Evolutionary conservation across 2,113 vertebrate genomes (phyloP), one percentile per base, ranked within the genome.

Genomic region (Prionailurus viverrinus): DNA sequence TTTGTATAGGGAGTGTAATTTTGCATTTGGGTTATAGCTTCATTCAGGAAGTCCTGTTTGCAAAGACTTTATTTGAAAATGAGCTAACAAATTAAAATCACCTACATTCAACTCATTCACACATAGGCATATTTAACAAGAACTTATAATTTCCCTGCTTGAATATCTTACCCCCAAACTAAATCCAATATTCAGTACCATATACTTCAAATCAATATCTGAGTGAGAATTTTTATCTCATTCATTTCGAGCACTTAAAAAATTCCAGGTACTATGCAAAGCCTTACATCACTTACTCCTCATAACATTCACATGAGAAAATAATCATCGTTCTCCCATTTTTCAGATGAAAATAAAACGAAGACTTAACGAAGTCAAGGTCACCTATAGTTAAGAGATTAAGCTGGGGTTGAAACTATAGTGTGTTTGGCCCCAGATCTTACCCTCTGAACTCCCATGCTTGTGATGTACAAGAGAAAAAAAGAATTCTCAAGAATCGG

Each of bases 1-100:
- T 69, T 96, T 71, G 7, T 45, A 48, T 51, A 25, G 53, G 21
- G 71, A 36, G 16, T 41, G 3, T 29, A 68, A 21, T 29, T 92
- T 95, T 94, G 69, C 78, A 79, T n/a, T 68, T 76, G 8, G 23
- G 19, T 12, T 88, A 23, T 91, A 65, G 29, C 80, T 91, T 95
- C 68, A 84, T 78, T 76, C 36, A 69, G 1, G 74, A 83, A 93
- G 51, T 74, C 48, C 4, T 87, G 25, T 79, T 91, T 93, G 11
- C 41, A 66, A 81, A 81, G 27, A 41, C 27, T 95, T 81, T 85
- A 80, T 82, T 80, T 55, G 27, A 89, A 88, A 97, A 91, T 71
- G 51, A 81, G 29, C 63, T 63, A 88, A 93, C 45, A 91, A 53
- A 18, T 68, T 86, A 80, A 86, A 88, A 93, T 31, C 4, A 3